Conservation (phyloP, 2,113 vertebrate genomes). For the Archilochus colubris region DNA sequence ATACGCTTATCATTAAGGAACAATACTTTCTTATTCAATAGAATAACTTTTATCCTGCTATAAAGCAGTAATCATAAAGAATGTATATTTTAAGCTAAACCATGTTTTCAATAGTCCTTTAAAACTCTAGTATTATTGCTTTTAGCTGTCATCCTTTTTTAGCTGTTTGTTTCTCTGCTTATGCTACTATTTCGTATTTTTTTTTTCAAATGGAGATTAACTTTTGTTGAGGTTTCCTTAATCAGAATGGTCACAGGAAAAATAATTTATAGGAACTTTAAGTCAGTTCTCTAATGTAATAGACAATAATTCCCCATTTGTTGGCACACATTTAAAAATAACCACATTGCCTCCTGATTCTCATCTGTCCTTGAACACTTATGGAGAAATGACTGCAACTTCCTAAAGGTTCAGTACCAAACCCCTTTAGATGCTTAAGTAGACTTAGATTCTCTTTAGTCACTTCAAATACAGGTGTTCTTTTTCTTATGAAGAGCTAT, state of each 20-base stretch:
- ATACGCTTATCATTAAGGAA: not conserved
- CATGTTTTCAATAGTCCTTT: not conserved
- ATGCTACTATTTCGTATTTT: not conserved
- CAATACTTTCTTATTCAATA: not conserved
- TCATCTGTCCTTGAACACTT: not conserved
- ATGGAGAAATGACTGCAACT: not conserved
- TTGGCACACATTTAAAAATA: fast-evolving
- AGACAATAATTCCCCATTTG: not conserved
- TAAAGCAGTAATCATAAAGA: not conserved
- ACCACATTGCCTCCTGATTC: not conserved
- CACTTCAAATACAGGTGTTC: not conserved
- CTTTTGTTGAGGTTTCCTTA: not conserved
- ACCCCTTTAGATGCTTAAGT: not conserved
- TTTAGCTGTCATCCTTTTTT: not conserved
- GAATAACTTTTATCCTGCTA: not conserved
- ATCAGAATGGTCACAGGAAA: not conserved
- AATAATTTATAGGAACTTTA: not conserved
- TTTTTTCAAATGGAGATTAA: not conserved
- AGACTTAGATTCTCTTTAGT: not conserved
- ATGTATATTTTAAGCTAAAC: not conserved
- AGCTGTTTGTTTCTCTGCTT: not conserved
- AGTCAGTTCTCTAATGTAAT: not conserved
- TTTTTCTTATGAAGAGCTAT: not conserved
- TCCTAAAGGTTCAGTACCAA: not conserved
- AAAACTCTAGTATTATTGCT: not conserved